These are phyloP conservation scores for Thereva unica DNA, from an alignment of 2,888 invertebrate genomes.

Conservation along the genomic window DNA sequence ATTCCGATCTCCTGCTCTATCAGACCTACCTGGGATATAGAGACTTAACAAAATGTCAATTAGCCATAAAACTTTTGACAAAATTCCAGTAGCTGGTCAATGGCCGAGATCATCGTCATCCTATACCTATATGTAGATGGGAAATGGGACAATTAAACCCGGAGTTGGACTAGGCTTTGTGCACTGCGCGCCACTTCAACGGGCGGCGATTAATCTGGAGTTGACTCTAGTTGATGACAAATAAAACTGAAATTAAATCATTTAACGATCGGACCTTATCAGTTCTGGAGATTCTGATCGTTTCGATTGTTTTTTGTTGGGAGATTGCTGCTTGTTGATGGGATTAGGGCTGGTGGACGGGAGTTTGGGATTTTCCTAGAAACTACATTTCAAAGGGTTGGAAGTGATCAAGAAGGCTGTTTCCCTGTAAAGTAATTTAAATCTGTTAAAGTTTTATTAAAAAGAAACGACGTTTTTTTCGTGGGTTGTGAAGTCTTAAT, in stretches of 20 bases:
- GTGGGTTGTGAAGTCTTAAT: too few relatives aligned
- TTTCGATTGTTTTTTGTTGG: neutral
- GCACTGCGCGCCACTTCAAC: neutral
- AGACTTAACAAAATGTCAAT: constrained; percentile 25
- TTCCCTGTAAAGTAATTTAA: too few relatives aligned
- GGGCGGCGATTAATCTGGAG: neutral
- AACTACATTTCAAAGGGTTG: too few relatives aligned
- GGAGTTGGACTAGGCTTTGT: neutral
- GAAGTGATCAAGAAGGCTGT: too few relatives aligned
- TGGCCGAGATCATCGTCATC: neutral
- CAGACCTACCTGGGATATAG: constrained; percentile 13
- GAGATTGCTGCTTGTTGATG: neutral
- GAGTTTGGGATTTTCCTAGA: too few relatives aligned
- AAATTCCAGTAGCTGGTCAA: constrained; percentile 22
- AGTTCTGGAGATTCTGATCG: neutral
- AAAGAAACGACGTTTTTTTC: too few relatives aligned
- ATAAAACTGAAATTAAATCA: constrained; percentile 26
- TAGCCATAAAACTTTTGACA: constrained; percentile 10
- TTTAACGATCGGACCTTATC: constrained; percentile 26
- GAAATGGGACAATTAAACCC: constrained; percentile 31
- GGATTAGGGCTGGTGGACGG: neutral
- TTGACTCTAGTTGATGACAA: constrained; percentile 15
- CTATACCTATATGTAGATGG: constrained; percentile 18
- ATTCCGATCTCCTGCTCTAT: constrained; percentile 10
- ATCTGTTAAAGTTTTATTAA: too few relatives aligned